These are phyloP conservation scores for Zenarchopterus dispar DNA, from an alignment of 2,797 vertebrate genomes.

Conservation along the genomic window DNA sequence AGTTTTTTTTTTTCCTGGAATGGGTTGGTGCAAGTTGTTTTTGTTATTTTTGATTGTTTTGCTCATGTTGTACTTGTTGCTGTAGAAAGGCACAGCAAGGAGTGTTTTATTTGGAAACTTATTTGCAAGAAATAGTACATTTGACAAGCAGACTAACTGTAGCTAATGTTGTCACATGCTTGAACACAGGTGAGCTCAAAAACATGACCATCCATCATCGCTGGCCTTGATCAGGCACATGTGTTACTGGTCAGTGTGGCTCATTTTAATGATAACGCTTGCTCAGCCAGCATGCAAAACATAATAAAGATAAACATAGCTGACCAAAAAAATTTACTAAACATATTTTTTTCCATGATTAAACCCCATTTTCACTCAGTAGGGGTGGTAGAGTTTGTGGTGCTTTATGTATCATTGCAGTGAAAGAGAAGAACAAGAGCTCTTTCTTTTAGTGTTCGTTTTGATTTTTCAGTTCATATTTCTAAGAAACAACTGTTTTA, in stretches of 20 bases:
- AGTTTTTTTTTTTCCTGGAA: slow-evolving; percentile 1
- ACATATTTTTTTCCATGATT: slow-evolving; percentile 25
- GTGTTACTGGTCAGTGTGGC: slow-evolving; percentile 59
- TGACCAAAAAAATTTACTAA: slow-evolving; percentile 10
- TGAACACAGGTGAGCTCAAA: slow-evolving; percentile 44
- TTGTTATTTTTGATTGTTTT: slow-evolving; percentile 8
- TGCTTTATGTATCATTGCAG: not conserved
- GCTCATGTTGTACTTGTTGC: slow-evolving; percentile 9
- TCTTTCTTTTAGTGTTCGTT: not conserved
- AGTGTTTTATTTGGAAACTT: slow-evolving; percentile 5
- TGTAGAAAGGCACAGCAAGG: not conserved
- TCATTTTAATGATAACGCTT: slow-evolving; percentile 52
- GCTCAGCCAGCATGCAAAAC: slow-evolving; percentile 16
- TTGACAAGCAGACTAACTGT: not conserved
- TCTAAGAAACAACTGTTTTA: not conserved
- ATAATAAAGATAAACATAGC: slow-evolving; percentile 18
- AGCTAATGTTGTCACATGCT: slow-evolving; percentile 53
- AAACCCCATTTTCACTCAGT: not conserved
- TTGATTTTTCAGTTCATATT: not conserved
- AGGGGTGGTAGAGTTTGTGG: not conserved
- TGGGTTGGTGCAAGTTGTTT: slow-evolving; percentile 11
- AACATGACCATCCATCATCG: slow-evolving; percentile 69
- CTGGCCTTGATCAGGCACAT: slow-evolving; percentile 46
- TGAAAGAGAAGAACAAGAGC: not conserved
- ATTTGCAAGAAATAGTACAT: slow-evolving; percentile 45